Base-by-base conservation (phyloP, 2,113 vertebrate species). In the Picathartes gymnocephalus region DNA sequence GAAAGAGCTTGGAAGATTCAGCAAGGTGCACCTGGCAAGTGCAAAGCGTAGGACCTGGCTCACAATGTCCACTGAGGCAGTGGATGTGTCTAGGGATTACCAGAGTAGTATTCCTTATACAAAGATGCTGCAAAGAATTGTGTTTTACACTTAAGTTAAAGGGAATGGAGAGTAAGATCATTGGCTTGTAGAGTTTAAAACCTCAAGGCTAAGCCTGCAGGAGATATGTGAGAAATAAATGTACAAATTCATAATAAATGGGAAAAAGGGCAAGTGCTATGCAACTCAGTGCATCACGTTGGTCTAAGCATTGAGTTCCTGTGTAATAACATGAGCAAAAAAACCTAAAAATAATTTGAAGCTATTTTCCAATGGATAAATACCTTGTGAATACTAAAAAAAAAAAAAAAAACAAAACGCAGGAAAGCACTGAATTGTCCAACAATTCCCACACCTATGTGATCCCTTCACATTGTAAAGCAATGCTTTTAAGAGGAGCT, bases 11-110 rank as follows among this genome's bases (percentile, higher is more conserved):
- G 37, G 24, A 53, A 62, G 15, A 35, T 35, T 66, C 51, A 66
- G 8, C 31, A 66, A 71, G 51, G 19, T 15, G 9, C 5, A 7
- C 13, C 7, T 51, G 27, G 33, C 31, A 13, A 7, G 10, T 56
- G 45, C 51, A 66, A 33, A 62, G n/a, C 0, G 0, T n/a, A 19
- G 2, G 11, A 28, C 9, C 35, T 61, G 31, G 20, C 57, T 88
- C 9, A 19, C 30, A 53, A 57, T 39, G 30, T 53, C 23, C 35
- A 42, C 4, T 2, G 10, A 68, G 65, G 21, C 28, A 40, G 28
- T 37, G 56, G 60, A 45, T 6, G 7, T 69, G 8, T 13, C 25
- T 68, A 47, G 33, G 31, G 12, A 70, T 62, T 50, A 56, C 58
- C 13, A 56, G 24, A 2, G 13, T 10, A 33, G 13, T 60, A 14